Evolutionary conservation across 2,113 vertebrate species (phyloP).

Genomic region (Datnioides undecimradiatus): DNA sequence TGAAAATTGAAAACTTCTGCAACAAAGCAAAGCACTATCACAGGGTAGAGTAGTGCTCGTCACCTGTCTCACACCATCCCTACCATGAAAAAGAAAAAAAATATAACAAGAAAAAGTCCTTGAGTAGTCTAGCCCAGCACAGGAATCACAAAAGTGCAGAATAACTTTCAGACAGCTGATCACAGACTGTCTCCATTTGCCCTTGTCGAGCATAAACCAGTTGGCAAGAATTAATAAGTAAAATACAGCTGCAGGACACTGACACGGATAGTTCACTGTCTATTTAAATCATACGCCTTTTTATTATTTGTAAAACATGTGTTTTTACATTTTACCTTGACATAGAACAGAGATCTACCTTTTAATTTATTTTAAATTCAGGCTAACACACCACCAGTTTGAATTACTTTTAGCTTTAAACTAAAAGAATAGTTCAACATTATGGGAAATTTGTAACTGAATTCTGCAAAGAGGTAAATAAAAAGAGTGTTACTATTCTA

Average conservation of each 20-base stretch:
- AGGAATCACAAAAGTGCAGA: constrained; percentile 1
- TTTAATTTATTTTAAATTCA: background rate
- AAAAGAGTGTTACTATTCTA: background rate
- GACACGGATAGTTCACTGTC: background rate
- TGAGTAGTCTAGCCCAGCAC: constrained; percentile 2
- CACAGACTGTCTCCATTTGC: background rate
- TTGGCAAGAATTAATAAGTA: too few relatives aligned
- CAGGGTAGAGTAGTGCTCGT: background rate
- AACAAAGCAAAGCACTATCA: background rate
- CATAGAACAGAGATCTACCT: background rate
- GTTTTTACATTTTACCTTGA: background rate
- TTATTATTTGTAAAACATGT: background rate
- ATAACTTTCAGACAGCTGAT: constrained; percentile 24
- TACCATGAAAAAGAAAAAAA: background rate
- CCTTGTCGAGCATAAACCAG: background rate
- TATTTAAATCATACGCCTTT: background rate
- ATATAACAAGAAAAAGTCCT: background rate
- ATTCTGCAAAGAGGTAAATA: background rate
- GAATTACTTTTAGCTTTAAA: too few relatives aligned
- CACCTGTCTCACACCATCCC: background rate
- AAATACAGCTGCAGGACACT: background rate
- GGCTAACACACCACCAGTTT: too few relatives aligned
- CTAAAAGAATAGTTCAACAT: background rate
- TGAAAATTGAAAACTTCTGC: constrained; percentile 34
- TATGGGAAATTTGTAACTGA: background rate